Evolutionary conservation across 1,140 invertebrate genomes (phyloP), one percentile per base, ranked within the genome.

Genomic region (Calephelis nemesis): DNA sequence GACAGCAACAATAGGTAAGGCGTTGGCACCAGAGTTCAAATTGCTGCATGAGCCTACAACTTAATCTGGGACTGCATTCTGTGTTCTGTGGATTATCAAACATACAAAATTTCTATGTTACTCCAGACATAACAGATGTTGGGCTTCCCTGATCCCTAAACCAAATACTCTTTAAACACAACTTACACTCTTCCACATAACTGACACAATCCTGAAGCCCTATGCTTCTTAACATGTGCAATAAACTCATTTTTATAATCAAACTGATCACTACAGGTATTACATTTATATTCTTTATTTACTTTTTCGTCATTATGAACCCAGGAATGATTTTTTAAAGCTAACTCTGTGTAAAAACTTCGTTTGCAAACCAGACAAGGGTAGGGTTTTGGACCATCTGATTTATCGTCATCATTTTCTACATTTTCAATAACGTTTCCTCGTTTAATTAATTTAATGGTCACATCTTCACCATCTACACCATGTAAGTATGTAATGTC

Each of bases 121-220:
- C 7, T 45, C 42, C 42, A 45, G 7, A 30, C 4, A 4, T 8
- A 45, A 8, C 42, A 45, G 42, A 45, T 9, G 8, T 7, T 45
- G 3, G 42, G 8, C 0, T 30, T 30, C 6, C 6, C 6, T 45
- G 8, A 45, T 7, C 42, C 8, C 42, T 45, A 45, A 7, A 9
- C 0, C 42, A 45, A 45, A 45, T 45, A 45, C 42, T 45, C 6
- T 7, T 45, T 9, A 45, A 45, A 45, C 10, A 50, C 58, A 45
- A 93, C 94, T 94, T 90, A 95, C 95, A 94, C 92, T 93, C 95
- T 92, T 68, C 95, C 94, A 88, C 95, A 96, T 74, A 95, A 93
- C 76, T 94, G 93, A 81, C 95, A 96, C 50, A 92, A 93, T 67
- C 94, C 94, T 77, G 93, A 94, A 72, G 93, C 93, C 78, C 93